Evolutionary conservation across 2,888 invertebrate species (phyloP).

Genomic region (Neoitamus cyanurus): DNA sequence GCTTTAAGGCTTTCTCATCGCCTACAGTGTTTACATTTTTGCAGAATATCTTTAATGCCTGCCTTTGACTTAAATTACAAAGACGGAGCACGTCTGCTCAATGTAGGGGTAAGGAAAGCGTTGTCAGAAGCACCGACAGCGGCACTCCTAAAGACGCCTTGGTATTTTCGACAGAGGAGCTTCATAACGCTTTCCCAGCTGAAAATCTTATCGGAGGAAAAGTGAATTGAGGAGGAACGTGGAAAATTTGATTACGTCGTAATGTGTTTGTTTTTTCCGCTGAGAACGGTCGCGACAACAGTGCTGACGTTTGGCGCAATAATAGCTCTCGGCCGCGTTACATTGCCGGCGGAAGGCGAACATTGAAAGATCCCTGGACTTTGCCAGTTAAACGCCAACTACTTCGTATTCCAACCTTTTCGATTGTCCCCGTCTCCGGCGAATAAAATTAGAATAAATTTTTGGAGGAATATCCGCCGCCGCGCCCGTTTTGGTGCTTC

Average conservation of each 20-base stretch:
- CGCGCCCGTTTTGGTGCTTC: neutral
- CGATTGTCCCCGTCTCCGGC: neutral
- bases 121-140: neutral
- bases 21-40: neutral
- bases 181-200: neutral
- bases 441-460: neutral
- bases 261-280: slow-evolving; percentile 9
- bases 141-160: neutral
- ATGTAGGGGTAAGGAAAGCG: neutral
- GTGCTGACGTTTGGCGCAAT: neutral
- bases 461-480: neutral
- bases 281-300: neutral
- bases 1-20: neutral
- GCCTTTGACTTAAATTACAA: neutral
- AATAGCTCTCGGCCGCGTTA: neutral
- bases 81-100: neutral
- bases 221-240: neutral
- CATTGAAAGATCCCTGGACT: neutral
- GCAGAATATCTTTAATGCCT: neutral
- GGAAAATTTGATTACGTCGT: slow-evolving; percentile 15
- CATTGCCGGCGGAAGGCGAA: neutral
- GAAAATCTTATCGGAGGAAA: neutral
- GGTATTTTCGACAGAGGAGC: neutral
- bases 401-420: neutral
- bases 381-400: neutral